Evolutionary conservation across 2,888 invertebrate species (phyloP), one percentile per base, ranked within the genome.

Genomic region (Tinea pellionella): DNA sequence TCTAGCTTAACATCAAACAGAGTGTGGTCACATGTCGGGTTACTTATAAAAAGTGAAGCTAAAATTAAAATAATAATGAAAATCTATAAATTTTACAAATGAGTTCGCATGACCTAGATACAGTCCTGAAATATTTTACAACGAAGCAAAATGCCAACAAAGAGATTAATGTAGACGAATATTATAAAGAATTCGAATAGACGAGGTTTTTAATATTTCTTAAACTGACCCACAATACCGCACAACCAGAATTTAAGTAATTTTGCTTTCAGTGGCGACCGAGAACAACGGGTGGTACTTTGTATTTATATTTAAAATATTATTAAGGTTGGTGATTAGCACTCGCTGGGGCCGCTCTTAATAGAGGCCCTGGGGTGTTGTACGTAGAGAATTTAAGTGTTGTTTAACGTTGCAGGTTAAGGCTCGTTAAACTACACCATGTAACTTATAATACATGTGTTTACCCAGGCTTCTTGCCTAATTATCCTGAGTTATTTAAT

Each of bases 271-370:
- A 47, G 47, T 47, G 9, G 15, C 18, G 47, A 47, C 47, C 47
- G 18, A 47, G 15, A 15, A 47, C 43, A 43, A 43, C 47, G 47
- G 47, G 47, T 15, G 47, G 47, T 37, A 9, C 37, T 9, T 37
- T 37, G 37, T 37, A n/a, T 37, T 37, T 19, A 55, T 24, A 55
- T 55, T 55, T 55, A 55, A 55, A 55, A 19, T 55, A 19, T 55
- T 18, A 55, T 55, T 55, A 55, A 55, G 18, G 55, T 55, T 55
- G 19, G 24, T 29, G 18, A 55, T 55, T 55, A 55, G 29, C n/a
- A 12, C 55, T n/a, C 15, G 55, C 13, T 47, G 47, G 55, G n/a
- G 19, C 55, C 55, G 24, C 55, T 19, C 24, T 55, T 55, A 55
- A 55, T 55, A 19, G 55, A 55, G 47, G 18, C 55, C 24, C 55